phyloP scores from a whole-genome alignment of 2,113 vertebrate species.

The Panthera leo region DNA sequence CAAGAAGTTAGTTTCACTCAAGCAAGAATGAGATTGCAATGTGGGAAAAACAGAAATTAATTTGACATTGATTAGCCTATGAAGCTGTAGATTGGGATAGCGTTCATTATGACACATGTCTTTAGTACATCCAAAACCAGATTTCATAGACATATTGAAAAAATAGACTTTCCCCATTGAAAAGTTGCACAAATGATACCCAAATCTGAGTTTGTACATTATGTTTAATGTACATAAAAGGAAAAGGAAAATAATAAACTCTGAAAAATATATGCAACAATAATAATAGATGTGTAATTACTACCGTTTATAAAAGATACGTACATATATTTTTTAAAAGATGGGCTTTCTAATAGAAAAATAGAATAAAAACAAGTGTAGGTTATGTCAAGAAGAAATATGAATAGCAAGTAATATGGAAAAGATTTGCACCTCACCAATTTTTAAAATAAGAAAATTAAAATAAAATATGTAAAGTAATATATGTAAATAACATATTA shows the following conservation, averaged over 20 bases:
- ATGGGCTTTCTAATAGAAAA: not conserved
- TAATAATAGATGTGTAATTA: not conserved
- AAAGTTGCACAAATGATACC: not conserved
- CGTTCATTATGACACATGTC: not conserved
- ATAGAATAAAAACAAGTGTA: not conserved
- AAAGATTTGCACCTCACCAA: not conserved
- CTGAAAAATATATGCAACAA: not conserved
- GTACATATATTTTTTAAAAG: not conserved
- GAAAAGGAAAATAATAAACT: not conserved
- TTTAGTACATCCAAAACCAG: not conserved
- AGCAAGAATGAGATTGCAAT: not conserved
- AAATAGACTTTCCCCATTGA: not conserved
- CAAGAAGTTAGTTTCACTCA: not conserved
- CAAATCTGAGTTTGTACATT: not conserved
- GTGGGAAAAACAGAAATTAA: not conserved
- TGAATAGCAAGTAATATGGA: not conserved
- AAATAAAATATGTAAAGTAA: not conserved
- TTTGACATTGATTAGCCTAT: not conserved
- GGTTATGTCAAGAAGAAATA: not conserved
- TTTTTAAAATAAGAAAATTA: not conserved
- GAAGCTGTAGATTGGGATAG: rapidly evolving
- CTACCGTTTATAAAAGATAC: not conserved
- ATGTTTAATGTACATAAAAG: not conserved
- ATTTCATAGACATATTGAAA: not conserved
- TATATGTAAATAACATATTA: not conserved